Conservation (phyloP, 2,797 vertebrate species). For the Chlorospingus semifuscus region DNA sequence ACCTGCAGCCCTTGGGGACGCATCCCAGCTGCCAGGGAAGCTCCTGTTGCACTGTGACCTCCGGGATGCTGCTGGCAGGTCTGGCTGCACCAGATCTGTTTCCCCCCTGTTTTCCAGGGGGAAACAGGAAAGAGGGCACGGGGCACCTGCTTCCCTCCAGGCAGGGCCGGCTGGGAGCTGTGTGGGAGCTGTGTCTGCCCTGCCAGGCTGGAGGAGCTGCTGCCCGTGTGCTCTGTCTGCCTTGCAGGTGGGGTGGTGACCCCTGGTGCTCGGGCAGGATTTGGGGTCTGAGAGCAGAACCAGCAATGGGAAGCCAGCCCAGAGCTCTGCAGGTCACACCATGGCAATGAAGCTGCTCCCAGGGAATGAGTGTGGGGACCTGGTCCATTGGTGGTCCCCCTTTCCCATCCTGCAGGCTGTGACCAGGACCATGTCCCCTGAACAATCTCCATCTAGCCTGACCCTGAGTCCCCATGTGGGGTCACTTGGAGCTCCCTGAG, state of each 20-base stretch:
- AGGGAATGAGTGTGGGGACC: no score
- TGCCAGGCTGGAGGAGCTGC: neutral
- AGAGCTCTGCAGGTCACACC: rapidly evolving
- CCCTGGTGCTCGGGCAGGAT: rapidly evolving
- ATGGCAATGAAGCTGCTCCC: rapidly evolving
- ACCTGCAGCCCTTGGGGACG: neutral
- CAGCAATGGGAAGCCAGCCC: rapidly evolving
- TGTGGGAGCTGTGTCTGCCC: neutral
- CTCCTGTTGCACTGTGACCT: neutral
- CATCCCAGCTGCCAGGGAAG: neutral
- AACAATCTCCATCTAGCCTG: neutral
- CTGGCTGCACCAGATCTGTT: neutral
- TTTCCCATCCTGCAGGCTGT: neutral
- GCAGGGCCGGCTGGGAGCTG: neutral
- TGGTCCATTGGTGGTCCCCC: rapidly evolving
- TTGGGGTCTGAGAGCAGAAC: neutral
- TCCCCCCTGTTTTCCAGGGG: neutral
- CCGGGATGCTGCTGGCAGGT: neutral
- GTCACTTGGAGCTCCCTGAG: neutral
- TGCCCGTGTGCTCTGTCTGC: neutral
- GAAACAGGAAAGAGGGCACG: neutral
- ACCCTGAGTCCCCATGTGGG: rapidly evolving
- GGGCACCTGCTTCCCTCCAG: slow-evolving; percentile 12
- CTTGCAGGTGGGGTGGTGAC: rapidly evolving
- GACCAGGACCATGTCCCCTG: neutral